phyloP scores from a whole-genome alignment of 2,888 invertebrate genomes.

The Mythimna loreyi region DNA sequence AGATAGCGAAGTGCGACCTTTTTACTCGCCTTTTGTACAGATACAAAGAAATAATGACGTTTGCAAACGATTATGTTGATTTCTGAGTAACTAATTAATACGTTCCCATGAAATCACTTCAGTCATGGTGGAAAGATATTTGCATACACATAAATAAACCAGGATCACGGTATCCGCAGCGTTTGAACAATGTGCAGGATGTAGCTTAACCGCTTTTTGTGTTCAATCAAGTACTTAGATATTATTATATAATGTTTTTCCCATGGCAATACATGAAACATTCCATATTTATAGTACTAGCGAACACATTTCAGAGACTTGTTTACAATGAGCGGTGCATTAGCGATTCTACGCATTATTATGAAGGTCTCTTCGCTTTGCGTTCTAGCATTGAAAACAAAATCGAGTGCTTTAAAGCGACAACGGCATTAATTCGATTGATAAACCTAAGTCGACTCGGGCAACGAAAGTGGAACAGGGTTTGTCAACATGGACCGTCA shows the following conservation, averaged over 20 bases:
- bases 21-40: constrained; percentile 47
- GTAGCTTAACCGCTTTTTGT: constrained; percentile 49
- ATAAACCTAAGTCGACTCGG: constrained; percentile 83
- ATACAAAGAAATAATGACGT: constrained; percentile 59
- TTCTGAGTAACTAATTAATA: constrained; percentile 56
- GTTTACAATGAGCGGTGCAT: constrained; percentile 42
- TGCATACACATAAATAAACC: constrained; percentile 53
- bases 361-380: constrained; percentile 37
- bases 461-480: constrained; percentile 88
- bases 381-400: constrained; percentile 59
- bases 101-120: constrained; percentile 56
- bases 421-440: constrained; percentile 75
- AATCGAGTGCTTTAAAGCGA: constrained; percentile 65
- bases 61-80: constrained; percentile 42
- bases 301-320: constrained; percentile 30
- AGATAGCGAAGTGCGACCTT: constrained; percentile 52
- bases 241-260: constrained; percentile 44
- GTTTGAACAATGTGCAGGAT: constrained; percentile 56
- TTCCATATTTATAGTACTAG: constrained; percentile 25
- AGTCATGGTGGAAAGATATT: constrained; percentile 51
- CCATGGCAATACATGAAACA: constrained; percentile 44
- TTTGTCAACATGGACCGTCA: constrained; percentile 89
- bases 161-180: constrained; percentile 53
- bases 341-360: constrained; percentile 41
- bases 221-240: constrained; percentile 49